Conservation (phyloP, 2,888 invertebrate species). For the Dicroscelio sp. region DNA sequence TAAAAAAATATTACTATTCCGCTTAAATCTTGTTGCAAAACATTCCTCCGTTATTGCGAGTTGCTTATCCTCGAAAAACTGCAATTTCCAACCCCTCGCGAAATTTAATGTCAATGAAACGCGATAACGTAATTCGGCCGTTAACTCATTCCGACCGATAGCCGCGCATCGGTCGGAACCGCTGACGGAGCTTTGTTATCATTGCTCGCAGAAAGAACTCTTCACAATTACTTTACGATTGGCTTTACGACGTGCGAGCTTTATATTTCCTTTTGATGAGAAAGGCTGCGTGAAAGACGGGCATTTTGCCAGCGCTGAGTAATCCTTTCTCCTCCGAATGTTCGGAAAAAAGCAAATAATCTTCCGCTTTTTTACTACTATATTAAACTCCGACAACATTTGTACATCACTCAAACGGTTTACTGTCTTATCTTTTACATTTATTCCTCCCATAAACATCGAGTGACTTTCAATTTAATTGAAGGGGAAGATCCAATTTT, state of each 20-base stretch:
- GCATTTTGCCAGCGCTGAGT: constrained; percentile 88
- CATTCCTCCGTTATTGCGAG: no score
- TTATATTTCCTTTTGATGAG: constrained; percentile 80
- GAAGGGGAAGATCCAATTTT: no score
- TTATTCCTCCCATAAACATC: no score
- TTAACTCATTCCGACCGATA: constrained; percentile 35
- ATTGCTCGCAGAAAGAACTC: constrained; percentile 42
- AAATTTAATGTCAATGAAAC: constrained; percentile 41
- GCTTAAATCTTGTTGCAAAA: no score
- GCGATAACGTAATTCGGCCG: constrained; percentile 51
- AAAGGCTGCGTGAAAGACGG: constrained; percentile 85
- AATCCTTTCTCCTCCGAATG: constrained; percentile 86
- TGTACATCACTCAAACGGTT: constrained; percentile 32
- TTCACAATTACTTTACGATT: constrained; percentile 76
- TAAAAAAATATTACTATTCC: no score
- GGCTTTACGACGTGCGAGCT: constrained; percentile 78
- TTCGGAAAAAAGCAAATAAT: constrained; percentile 38
- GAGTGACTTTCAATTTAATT: no score
- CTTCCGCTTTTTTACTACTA: constrained; percentile 35
- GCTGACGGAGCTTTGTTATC: constrained; percentile 64
- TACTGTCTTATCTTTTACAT: constrained; percentile 10
- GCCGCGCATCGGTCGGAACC: not conserved
- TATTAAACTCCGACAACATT: constrained; percentile 29
- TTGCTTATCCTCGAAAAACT: not conserved
- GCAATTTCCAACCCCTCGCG: not conserved